A percentile compares a stretch with the other conserved stretches of the same genome.
These are phyloP conservation scores for Micromesistius poutassou DNA, from an alignment of 2,797 vertebrate species.

Conservation along the genomic window DNA sequence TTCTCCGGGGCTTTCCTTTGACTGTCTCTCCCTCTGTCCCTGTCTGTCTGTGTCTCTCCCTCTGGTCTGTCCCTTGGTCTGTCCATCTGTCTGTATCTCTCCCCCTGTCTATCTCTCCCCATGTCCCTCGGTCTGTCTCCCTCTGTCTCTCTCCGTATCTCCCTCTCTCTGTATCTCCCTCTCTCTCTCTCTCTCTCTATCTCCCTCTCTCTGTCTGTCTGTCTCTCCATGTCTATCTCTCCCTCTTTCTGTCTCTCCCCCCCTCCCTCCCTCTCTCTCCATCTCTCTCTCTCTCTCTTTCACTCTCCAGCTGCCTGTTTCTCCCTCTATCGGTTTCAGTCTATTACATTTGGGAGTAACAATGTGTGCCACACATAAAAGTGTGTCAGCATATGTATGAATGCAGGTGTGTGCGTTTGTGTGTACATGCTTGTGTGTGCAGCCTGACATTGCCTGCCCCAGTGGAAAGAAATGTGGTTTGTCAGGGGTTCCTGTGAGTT, in stretches of 20 bases:
- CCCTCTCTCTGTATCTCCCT: background rate
- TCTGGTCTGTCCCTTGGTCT: background rate
- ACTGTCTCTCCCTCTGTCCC: too few species aligned
- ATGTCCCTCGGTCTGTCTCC: too few species aligned
- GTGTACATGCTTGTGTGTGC: background rate
- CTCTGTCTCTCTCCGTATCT: background rate
- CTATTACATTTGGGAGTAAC: background rate
- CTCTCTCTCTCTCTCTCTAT: background rate
- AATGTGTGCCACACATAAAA: background rate
- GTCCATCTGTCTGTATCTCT: background rate
- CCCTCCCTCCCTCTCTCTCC: too few species aligned
- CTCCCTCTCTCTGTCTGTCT: background rate
- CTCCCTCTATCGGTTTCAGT: background rate
- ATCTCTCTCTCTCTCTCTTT: too few species aligned
- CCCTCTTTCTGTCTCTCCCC: too few species aligned
- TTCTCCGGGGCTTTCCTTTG: too few species aligned
- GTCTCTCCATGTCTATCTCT: too few species aligned
- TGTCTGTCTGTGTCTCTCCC: background rate
- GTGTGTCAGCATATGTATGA: background rate
- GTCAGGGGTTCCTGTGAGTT: slow-evolving; percentile 70
- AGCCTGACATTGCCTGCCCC: slow-evolving; percentile 26
- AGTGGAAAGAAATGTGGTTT: slow-evolving; percentile 80
- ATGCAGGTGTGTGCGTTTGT: slow-evolving; percentile 1
- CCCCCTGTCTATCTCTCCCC: background rate
- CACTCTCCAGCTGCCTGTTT: too few species aligned